Conservation (phyloP, 23 tunicate genomes). For the Clavelina lepadiformis region DNA sequence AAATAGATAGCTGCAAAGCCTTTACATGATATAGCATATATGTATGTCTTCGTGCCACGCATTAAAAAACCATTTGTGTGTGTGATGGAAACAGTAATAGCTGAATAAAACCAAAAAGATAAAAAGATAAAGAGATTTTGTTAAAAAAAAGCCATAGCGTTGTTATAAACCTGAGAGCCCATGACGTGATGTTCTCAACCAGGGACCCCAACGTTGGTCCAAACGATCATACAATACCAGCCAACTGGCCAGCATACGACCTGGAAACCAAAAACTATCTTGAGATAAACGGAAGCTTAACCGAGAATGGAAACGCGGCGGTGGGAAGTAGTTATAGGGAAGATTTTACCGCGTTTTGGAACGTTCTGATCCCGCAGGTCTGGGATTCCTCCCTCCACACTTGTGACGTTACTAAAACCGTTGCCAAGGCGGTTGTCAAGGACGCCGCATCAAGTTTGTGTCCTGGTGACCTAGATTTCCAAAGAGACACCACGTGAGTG, state of each 20-base stretch:
- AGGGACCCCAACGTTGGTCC: conserved; percentile 56
- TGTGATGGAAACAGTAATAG: too few relatives aligned
- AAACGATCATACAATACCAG: conserved; percentile 9
- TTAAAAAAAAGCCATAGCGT: too few relatives aligned
- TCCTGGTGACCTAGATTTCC: conserved; percentile 18
- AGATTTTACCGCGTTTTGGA: conserved; percentile 38
- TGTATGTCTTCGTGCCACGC: too few relatives aligned
- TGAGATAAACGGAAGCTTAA: conserved; percentile 53
- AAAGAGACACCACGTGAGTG: conserved; percentile 27
- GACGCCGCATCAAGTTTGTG: conserved; percentile 1
- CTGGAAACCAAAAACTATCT: conserved; percentile 19
- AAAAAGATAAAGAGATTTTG: too few relatives aligned
- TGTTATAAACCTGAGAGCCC: too few relatives aligned
- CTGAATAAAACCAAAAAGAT: too few relatives aligned
- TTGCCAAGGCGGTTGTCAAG: background rate
- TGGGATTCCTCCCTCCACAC: conserved; percentile 19
- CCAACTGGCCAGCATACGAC: conserved; percentile 34
- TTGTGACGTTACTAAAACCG: background rate
- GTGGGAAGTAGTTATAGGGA: conserved; percentile 18
- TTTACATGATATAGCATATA: too few relatives aligned
- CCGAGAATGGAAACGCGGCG: conserved; percentile 24
- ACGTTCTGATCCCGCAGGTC: conserved; percentile 26
- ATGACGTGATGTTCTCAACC: too few relatives aligned
- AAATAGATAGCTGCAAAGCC: too few relatives aligned
- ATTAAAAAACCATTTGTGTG: too few relatives aligned